These are phyloP conservation scores for Drosophila sturtevanti DNA, from an alignment of 1,140 invertebrate genomes.

Conservation along the genomic window DNA sequence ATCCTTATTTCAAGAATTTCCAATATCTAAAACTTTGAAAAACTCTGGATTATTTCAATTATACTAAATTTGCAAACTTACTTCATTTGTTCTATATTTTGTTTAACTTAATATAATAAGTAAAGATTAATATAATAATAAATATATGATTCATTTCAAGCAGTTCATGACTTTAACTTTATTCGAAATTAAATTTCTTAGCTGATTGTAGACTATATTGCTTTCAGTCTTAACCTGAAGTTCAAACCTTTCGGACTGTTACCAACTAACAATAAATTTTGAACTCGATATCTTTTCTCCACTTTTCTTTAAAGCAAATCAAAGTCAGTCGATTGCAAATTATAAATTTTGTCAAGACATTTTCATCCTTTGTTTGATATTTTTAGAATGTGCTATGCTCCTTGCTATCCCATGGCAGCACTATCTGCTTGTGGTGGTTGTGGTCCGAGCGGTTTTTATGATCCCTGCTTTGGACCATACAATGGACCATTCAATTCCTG, in stretches of 20 bases:
- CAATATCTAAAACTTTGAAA: no score
- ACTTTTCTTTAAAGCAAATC: neutral
- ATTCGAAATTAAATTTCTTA: neutral
- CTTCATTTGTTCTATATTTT: no score
- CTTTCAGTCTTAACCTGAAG: neutral
- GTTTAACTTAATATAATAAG: no score
- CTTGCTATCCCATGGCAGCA: constrained; percentile 41
- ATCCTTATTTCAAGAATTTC: no score
- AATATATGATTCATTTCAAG: no score
- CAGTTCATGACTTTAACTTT: neutral
- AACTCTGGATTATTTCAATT: no score
- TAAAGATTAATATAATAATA: no score
- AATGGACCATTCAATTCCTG: constrained; percentile 51
- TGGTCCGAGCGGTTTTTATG: constrained; percentile 51
- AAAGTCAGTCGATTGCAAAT: neutral
- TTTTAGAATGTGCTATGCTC: constrained; percentile 36
- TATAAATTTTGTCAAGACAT: neutral
- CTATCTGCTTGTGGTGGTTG: constrained; percentile 42
- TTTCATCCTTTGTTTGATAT: neutral
- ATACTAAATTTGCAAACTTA: no score
- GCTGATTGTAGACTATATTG: neutral
- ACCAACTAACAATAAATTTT: neutral
- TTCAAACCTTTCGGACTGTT: neutral
- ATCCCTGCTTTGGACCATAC: constrained; percentile 45
- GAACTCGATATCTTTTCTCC: neutral